Base-by-base conservation (phyloP, 1,140 invertebrate species). In the Bombus confusus region DNA sequence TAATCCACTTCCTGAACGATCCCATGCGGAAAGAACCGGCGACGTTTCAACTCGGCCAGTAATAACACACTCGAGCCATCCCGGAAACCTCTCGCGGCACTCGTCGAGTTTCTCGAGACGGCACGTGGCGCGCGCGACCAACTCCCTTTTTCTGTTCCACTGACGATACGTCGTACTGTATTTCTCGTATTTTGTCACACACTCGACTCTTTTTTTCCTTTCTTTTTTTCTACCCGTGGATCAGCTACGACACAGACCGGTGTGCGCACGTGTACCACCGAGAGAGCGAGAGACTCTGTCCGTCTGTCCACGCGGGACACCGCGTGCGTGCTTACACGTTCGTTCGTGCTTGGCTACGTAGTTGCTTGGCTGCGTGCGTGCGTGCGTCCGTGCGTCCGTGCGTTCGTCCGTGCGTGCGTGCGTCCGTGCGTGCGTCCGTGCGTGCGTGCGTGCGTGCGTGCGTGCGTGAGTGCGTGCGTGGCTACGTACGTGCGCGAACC, bases 1-100 rank as follows among this genome's bases (percentile, higher is more conserved):
- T 83, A 90, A 86, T 88, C 90, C 91, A 91, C 91, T 91, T 87
- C 79, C 86, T 85, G 79, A 82, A 88, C 76, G 89, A 88, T 92
- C 89, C 90, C 91, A 92, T 92, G 83, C 91, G 86, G 87, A 85
- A 37, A 47, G 57, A 37, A 79, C 66, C 64, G 64, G 64, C 64
- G 64, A 31, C 28, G 25, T 28, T 90, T 66, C 89, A 90, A 89
- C 88, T 89, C 75, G 88, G 74, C 86, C 82, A 87, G 83, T 78
- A 71, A 41, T 71, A 87, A 90, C 87, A 89, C 89, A 90, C 87
- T 86, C 86, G 87, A 87, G 71, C 82, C 80, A 86, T 78, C 84
- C 78, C 41, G 34, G 25, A 52, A 41, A 62, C 4, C 25, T 62
- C 2, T 18, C 41, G 57, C 73, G 59, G 59, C 59, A 62, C 59